Evolutionary conservation across 2,797 vertebrate species (phyloP).

Genomic region (Anabas testudineus): DNA sequence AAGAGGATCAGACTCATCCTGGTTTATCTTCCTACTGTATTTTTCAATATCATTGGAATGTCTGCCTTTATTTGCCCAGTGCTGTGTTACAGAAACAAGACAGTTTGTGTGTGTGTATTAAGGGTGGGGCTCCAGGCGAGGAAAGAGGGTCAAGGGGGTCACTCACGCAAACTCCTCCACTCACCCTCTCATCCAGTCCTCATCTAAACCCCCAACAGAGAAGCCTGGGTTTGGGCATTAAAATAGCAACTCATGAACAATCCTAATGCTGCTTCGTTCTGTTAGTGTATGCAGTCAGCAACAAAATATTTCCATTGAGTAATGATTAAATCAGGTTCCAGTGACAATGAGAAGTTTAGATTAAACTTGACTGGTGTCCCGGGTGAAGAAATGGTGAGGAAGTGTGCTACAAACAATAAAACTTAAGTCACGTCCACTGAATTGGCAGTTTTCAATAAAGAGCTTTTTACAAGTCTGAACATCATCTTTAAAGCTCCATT

Average conservation of each 20-base stretch:
- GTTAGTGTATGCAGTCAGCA: slow-evolving; percentile 24
- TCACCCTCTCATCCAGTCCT: slow-evolving; percentile 9
- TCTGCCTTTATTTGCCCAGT: slow-evolving; percentile 74
- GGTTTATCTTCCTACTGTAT: slow-evolving; percentile 73
- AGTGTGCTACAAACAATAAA: slow-evolving; percentile 55
- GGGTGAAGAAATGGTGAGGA: slow-evolving; percentile 8
- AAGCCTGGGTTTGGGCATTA: slow-evolving; percentile 20
- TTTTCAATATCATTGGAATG: slow-evolving; percentile 83
- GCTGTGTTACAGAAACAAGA: slow-evolving; percentile 67
- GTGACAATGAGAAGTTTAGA: slow-evolving; percentile 13
- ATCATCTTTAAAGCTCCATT: slow-evolving; percentile 55
- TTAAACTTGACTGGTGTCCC: slow-evolving; percentile 15
- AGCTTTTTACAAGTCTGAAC: slow-evolving; percentile 64
- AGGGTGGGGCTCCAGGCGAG: slow-evolving; percentile 47
- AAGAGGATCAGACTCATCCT: slow-evolving; percentile 74
- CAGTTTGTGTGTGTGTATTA: slow-evolving; percentile 58
- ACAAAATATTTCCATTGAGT: slow-evolving; percentile 38
- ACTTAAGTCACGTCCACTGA: slow-evolving; percentile 51
- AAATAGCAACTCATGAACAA: slow-evolving; percentile 47
- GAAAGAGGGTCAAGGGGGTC: slow-evolving; percentile 45
- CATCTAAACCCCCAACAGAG: slow-evolving; percentile 22
- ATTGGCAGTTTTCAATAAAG: slow-evolving; percentile 56
- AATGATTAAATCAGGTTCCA: slow-evolving; percentile 32
- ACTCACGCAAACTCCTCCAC: slow-evolving; percentile 30
- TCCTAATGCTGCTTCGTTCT: slow-evolving; percentile 21